These are phyloP conservation scores for Gallinago nigripennis DNA, from an alignment of 2,797 vertebrate species.

Conservation along the genomic window DNA sequence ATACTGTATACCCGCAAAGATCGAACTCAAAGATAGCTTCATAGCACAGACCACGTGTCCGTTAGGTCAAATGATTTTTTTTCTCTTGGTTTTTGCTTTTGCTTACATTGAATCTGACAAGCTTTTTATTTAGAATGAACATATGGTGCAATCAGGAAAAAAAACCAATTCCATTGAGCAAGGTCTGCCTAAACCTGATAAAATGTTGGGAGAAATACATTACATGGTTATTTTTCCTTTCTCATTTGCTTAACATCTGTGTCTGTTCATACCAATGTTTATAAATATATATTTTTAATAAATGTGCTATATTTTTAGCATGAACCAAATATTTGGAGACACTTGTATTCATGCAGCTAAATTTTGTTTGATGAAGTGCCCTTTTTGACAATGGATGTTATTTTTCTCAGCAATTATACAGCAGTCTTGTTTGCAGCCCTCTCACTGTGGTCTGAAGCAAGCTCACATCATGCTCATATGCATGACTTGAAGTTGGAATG, in stretches of 20 bases:
- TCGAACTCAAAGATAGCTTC: constrained; percentile 49
- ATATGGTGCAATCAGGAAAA: constrained; percentile 61
- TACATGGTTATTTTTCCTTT: constrained; percentile 65
- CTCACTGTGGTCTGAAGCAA: constrained; percentile 43
- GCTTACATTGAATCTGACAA: constrained; percentile 57
- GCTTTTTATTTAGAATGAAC: constrained; percentile 71
- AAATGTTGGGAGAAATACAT: constrained; percentile 61
- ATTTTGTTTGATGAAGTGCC: constrained; percentile 60
- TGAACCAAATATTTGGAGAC: constrained; percentile 77
- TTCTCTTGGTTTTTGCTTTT: constrained; percentile 44
- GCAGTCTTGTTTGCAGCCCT: constrained; percentile 49
- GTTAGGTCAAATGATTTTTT: constrained; percentile 22
- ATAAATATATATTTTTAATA: constrained; percentile 86
- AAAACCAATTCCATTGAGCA: constrained; percentile 39
- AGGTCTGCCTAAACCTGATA: constrained; percentile 56
- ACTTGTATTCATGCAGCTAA: constrained; percentile 53
- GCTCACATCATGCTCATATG: constrained; percentile 58
- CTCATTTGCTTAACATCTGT: constrained; percentile 40
- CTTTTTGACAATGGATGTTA: constrained; percentile 26
- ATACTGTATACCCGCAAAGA: constrained; percentile 27
- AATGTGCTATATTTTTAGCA: constrained; percentile 86
- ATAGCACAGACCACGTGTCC: constrained; percentile 38
- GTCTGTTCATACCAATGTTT: constrained; percentile 80
- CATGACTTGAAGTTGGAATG: constrained; percentile 69
- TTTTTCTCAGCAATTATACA: constrained; percentile 5